Conservation (phyloP, 2,797 vertebrate species). For the Xenops minutus region DNA sequence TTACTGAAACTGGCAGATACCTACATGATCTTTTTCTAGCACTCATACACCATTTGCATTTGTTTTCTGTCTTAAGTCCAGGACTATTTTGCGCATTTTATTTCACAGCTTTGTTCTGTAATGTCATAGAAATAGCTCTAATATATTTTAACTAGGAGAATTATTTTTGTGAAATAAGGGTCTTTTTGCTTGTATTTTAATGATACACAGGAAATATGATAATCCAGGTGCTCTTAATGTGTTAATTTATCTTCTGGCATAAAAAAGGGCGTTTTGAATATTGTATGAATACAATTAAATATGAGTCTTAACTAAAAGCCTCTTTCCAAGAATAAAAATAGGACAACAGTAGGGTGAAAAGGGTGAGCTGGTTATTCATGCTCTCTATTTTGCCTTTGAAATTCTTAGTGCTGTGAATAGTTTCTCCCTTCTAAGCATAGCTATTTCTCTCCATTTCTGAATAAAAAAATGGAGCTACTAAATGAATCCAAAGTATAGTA, state of each 20-base stretch:
- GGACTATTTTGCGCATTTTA: not conserved
- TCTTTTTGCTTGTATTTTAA: not conserved
- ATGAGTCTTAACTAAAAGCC: not conserved
- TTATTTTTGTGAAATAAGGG: not conserved
- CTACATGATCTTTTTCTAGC: not conserved
- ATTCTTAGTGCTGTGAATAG: not conserved
- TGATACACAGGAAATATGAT: not conserved
- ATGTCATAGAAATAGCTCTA: not conserved
- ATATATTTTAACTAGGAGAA: not conserved
- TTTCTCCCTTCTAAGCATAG: not conserved
- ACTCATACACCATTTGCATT: not conserved
- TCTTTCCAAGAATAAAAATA: not conserved
- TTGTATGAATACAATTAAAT: not conserved
- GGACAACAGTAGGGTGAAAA: not conserved
- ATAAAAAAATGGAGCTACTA: not conserved
- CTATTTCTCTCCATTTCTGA: not conserved
- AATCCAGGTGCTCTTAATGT: not conserved
- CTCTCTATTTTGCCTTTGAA: not conserved
- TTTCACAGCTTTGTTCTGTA: not conserved
- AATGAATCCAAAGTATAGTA: not conserved
- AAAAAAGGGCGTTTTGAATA: not conserved
- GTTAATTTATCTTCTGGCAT: not conserved
- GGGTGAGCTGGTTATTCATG: not conserved
- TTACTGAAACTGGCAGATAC: not conserved
- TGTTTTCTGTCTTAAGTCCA: not conserved